A percentile compares a stretch with the other conserved stretches of the same genome.
These are phyloP conservation scores for Chlorops oryzae DNA, from an alignment of 1,140 invertebrate genomes.

Conservation along the genomic window DNA sequence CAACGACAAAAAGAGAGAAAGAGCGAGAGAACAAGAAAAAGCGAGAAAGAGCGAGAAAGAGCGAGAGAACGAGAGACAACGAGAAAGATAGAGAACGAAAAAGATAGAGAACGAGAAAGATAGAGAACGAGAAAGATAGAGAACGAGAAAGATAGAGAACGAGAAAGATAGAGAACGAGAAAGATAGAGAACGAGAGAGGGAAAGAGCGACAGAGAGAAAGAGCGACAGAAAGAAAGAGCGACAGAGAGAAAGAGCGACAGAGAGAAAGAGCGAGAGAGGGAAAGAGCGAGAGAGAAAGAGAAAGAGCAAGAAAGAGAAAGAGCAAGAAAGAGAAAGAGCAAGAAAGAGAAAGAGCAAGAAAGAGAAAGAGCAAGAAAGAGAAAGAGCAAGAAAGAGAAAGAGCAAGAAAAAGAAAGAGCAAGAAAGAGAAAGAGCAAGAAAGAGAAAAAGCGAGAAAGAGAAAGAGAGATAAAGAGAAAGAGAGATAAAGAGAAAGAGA, in stretches of 20 bases:
- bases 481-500: neutral
- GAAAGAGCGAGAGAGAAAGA: too few relatives aligned
- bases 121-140: neutral
- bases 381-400: neutral
- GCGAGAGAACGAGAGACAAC: neutral
- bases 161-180: neutral
- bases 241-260: neutral
- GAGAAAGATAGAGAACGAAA: neutral
- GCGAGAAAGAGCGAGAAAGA: neutral
- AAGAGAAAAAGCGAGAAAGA: neutral
- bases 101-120: neutral
- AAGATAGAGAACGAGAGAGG: neutral
- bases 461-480: neutral
- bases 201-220: neutral
- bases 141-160: neutral
- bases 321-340: neutral
- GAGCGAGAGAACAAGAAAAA: neutral
- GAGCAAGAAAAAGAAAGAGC: neutral
- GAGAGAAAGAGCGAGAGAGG: too few relatives aligned
- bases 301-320: neutral
- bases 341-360: neutral
- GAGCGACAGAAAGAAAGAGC: neutral
- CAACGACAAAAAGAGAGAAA: too few relatives aligned
- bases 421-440: neutral
- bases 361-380: neutral